Base-by-base conservation (phyloP, 2,113 vertebrate genomes). In the Cochlearius cochlearius region DNA sequence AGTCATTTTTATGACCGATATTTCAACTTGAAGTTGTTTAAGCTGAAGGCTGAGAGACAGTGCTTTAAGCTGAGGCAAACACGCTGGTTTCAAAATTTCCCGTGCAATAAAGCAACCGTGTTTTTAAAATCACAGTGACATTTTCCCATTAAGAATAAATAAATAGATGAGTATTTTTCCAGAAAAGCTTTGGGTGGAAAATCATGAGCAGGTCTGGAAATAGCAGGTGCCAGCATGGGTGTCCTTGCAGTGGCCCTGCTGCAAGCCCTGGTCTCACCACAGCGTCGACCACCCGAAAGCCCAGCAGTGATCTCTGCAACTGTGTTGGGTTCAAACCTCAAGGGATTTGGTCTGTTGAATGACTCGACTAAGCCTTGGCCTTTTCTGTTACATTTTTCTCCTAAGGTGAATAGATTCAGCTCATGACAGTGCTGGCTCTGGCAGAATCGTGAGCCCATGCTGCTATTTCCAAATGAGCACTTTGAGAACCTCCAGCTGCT, bases 231-330 rank as follows among this genome's bases (percentile, higher is more conserved):
- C 76, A 34, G 5, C 3, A 3, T 11, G 23, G 27, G 32, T 58
- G 4, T 83, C 34, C 30, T 16, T 1, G 2, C 29, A 39, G 53
- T 25, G 50, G 8, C n/a, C 45, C 34, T 25, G 8, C 26, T 7
- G 5, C 5, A 7, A 58, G 13, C 16, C 29, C 29, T 1, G 2
- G 25, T 49, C 50, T 80, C 2, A 0, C 58, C 34, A 7, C 4
- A 5, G 10, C 10, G 1, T 6, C 49, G 41, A 56, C 22, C 19
- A 14, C 41, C 38, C 5, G 1, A 59, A 66, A 43, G 14, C 19
- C 29, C 56, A 39, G 8, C 32, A 22, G 9, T 23, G 39, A 55
- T 39, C 12, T 49, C 36, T 49, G 22, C 45, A 62, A 17, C 25
- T 43, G 64, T 29, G 13, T 29, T 83, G 67, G 21, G 13, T 66